Percentiles rank a stretch among this genome's conserved stretches.
Evolutionary conservation across 2,113 vertebrate genomes (phyloP).

Genomic region (Phodopus roborovskii): DNA sequence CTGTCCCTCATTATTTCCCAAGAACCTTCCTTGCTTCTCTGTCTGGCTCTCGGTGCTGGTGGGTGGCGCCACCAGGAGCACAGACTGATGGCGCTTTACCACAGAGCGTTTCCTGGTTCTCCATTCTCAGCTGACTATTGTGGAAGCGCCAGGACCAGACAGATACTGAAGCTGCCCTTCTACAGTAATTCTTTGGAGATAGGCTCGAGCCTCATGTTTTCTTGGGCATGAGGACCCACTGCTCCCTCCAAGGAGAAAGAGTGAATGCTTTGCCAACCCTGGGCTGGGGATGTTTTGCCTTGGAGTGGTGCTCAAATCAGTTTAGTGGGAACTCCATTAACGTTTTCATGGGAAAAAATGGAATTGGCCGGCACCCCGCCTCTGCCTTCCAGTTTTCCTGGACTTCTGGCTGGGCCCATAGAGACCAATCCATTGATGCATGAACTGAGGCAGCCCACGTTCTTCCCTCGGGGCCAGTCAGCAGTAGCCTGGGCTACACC

Average conservation of each 20-base stretch:
- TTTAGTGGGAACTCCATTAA: constrained; percentile 46
- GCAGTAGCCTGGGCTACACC: constrained; percentile 12
- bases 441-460: not conserved
- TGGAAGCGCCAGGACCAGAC: constrained; percentile 22
- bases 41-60: not conserved
- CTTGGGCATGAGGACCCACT: not conserved
- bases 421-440: not conserved
- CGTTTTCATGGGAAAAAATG: constrained; percentile 59
- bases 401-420: not conserved
- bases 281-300: not conserved
- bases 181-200: constrained; percentile 17
- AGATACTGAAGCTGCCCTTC: not conserved
- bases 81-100: not conserved
- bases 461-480: not conserved
- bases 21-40: not conserved
- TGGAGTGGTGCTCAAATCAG: not conserved
- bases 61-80: not conserved
- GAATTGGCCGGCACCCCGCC: constrained; percentile 14
- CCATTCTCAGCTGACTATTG: not conserved
- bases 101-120: not conserved
- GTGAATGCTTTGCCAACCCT: not conserved
- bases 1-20: constrained; percentile 27
- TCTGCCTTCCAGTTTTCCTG: constrained; percentile 16
- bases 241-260: constrained; percentile 37
- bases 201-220: constrained; percentile 42